Conservation (phyloP, 2,113 vertebrate species). For the Myotis davidii region DNA sequence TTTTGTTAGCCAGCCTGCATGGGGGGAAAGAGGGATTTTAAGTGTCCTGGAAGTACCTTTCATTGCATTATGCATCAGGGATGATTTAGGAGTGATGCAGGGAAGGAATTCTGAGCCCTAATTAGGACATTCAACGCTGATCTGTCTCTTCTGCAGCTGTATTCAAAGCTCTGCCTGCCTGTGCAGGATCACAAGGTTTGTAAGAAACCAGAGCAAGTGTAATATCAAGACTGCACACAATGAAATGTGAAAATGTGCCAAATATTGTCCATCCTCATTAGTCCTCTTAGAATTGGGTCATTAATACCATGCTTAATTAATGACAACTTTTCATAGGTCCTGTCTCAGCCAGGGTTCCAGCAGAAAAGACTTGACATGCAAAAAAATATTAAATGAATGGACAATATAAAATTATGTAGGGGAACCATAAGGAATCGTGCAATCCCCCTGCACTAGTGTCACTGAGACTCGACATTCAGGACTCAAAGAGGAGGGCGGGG, state of each 20-base stretch:
- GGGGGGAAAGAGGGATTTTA: background rate
- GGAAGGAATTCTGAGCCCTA: background rate
- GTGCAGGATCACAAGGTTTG: background rate
- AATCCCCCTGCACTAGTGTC: background rate
- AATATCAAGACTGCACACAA: background rate
- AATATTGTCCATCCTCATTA: background rate
- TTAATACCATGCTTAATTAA: conserved; percentile 9
- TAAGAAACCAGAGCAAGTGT: background rate
- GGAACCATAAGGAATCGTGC: background rate
- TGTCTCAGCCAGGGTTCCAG: background rate
- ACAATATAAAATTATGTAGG: background rate
- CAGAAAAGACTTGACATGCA: background rate
- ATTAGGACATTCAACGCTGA: background rate
- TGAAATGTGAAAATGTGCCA: background rate
- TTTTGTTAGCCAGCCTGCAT: background rate
- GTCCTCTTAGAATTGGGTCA: background rate
- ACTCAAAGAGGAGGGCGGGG: background rate
- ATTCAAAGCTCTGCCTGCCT: background rate
- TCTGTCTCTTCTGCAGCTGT: background rate
- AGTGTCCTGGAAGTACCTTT: background rate
- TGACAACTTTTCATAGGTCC: background rate
- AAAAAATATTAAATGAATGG: conserved; percentile 8
- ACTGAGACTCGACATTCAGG: background rate
- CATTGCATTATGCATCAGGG: background rate
- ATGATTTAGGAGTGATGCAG: background rate